Evolutionary conservation across 1,140 invertebrate species (phyloP), one percentile per base, ranked within the genome.

Genomic region (Ridgeia piscesae): DNA sequence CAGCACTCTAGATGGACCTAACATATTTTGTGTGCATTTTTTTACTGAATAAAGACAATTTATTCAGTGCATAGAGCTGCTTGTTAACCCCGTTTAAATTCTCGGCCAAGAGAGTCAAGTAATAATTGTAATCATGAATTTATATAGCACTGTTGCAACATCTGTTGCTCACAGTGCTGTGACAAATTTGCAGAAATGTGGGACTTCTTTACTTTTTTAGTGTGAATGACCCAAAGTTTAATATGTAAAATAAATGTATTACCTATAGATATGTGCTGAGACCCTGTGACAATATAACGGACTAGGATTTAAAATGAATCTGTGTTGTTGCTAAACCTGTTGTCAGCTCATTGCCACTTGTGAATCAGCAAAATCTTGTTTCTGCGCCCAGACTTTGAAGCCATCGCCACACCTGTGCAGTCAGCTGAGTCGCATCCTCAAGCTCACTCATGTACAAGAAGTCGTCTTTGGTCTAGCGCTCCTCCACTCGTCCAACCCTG

Each of bases 401-500:
- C 97, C 97, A 94, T 97, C 97, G 93, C 95, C 97, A 93, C 97
- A 98, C 95, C 97, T 99, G 94, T 97, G 99, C 95, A 96, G 96
- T 94, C 97, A 98, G 94, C 96, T 99, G 92, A 98, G 97, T 95
- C 98, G 98, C 96, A 97, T 98, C 94, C 97, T 99, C 93, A 97
- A 97, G 94, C 97, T 99, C 93, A 98, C 97, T 91, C 97, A 97
- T 94, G 97, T 98, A 31, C 98, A 98, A 96, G 98, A 99, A 96
- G 98, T 98, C 94, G 97, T 98, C 34, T 97, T 99, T 96, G 98
- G 98, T 58, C 96, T 99, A 94, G 97, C 98, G 91, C 96, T 99
- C 92, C 97, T 97, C 88, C 97, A 98, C 95, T 98, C 98, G 0
- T 97, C 97, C 21, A 97, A 97, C 95, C 93, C 96, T 90, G 98